Evolutionary conservation across 2,113 vertebrate species (phyloP).

Genomic region (Nesogale talazaci): DNA sequence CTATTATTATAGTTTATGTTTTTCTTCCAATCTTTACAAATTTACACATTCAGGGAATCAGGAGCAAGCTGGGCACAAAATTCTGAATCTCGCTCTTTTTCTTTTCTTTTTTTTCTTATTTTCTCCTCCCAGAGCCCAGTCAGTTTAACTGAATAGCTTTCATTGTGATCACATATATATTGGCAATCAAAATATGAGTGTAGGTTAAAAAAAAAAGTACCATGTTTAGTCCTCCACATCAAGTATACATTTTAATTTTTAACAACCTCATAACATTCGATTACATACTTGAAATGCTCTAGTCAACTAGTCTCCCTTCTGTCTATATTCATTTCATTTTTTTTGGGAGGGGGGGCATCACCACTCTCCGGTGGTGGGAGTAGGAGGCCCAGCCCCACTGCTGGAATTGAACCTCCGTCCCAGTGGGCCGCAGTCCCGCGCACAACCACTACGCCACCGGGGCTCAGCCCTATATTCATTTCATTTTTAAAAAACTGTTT

Average conservation of each 20-base stretch:
- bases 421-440: too few relatives aligned
- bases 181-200: background rate
- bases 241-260: background rate
- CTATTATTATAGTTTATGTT: background rate
- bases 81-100: background rate
- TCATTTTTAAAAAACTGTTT: too few relatives aligned
- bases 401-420: too few relatives aligned
- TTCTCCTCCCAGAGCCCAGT: background rate
- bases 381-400: too few relatives aligned
- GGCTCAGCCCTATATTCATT: too few relatives aligned
- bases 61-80: background rate
- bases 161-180: background rate
- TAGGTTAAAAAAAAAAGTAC: too few relatives aligned
- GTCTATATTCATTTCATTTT: constrained; percentile 25
- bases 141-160: background rate
- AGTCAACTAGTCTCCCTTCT: background rate
- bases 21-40: background rate
- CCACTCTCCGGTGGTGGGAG: too few relatives aligned
- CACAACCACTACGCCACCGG: too few relatives aligned
- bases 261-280: background rate
- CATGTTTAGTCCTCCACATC: background rate
- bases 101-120: constrained; percentile 3
- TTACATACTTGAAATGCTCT: background rate
- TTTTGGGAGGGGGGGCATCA: too few relatives aligned
- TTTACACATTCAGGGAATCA: background rate